Conservation (phyloP, 2,797 vertebrate genomes). For the Danionella dracula region DNA sequence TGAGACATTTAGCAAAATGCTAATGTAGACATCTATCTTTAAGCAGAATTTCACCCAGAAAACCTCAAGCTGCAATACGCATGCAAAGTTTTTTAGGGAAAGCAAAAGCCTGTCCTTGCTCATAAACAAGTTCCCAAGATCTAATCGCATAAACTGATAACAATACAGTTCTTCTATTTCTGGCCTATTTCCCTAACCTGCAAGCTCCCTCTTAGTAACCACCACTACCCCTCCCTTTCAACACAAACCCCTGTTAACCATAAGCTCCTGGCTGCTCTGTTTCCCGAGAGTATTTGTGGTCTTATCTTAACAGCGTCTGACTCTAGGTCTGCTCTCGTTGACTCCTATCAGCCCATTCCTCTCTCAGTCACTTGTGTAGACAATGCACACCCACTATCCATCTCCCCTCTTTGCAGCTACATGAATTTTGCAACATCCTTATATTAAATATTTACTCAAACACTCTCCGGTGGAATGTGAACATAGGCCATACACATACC, state of each 20-base stretch:
- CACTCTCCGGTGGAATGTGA: slow-evolving; percentile 8
- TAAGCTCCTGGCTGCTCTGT: slow-evolving; percentile 2
- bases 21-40: no score
- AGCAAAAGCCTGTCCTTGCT: slow-evolving; percentile 18
- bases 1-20: no score
- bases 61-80: no score
- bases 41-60: no score
- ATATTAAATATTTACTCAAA: slow-evolving; percentile 45
- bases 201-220: not conserved
- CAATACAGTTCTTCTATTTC: slow-evolving; percentile 18
- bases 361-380: not conserved
- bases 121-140: slow-evolving; percentile 20
- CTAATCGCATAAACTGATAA: slow-evolving; percentile 21
- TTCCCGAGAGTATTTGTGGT: not conserved
- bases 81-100: no score
- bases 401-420: slow-evolving; percentile 14
- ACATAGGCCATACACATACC: slow-evolving; percentile 20
- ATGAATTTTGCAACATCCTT: slow-evolving; percentile 39
- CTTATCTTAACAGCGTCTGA: slow-evolving; percentile 10
- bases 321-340: slow-evolving; percentile 3
- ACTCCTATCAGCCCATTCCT: slow-evolving; percentile 9
- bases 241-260: not conserved
- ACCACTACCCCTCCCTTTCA: slow-evolving; percentile 3
- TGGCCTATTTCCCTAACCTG: slow-evolving; percentile 9
- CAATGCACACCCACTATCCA: slow-evolving; percentile 9